Evolutionary conservation across 2,888 invertebrate genomes (phyloP).

Genomic region (Sminthurides aquaticus): DNA sequence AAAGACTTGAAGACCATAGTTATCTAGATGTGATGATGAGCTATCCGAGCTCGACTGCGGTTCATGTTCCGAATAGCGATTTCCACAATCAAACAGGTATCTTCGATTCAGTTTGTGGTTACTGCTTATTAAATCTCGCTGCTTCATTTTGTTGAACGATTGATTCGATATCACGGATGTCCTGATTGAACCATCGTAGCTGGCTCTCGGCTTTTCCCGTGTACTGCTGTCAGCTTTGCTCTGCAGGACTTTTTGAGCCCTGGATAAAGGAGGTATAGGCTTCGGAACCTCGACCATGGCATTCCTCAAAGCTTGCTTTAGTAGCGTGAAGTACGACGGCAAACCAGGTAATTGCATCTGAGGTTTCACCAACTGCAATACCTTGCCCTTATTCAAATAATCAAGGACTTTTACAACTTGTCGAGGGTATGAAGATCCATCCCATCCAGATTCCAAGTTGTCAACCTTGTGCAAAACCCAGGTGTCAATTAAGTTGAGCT

Average conservation of each 20-base stretch:
- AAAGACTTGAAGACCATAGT: constrained; percentile 10
- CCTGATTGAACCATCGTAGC: background rate
- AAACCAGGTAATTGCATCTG: constrained; percentile 14
- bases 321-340: constrained; percentile 19
- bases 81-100: no score
- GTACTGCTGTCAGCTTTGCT: constrained; percentile 9
- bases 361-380: constrained; percentile 22
- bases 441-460: constrained; percentile 19
- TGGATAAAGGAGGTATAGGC: background rate
- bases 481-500: constrained; percentile 36
- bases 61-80: background rate
- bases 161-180: background rate
- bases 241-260: background rate
- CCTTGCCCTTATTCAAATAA: constrained; percentile 30
- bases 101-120: no score
- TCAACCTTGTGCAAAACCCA: constrained; percentile 26
- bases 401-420: constrained; percentile 30
- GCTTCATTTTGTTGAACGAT: no score
- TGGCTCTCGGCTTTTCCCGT: background rate
- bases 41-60: background rate
- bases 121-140: no score
- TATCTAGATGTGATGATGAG: constrained; percentile 12
- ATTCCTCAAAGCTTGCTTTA: constrained; percentile 16
- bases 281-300: background rate
- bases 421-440: constrained; percentile 23